phyloP scores from a whole-genome alignment of 2,113 vertebrate genomes.

The Gymnogyps californianus region DNA sequence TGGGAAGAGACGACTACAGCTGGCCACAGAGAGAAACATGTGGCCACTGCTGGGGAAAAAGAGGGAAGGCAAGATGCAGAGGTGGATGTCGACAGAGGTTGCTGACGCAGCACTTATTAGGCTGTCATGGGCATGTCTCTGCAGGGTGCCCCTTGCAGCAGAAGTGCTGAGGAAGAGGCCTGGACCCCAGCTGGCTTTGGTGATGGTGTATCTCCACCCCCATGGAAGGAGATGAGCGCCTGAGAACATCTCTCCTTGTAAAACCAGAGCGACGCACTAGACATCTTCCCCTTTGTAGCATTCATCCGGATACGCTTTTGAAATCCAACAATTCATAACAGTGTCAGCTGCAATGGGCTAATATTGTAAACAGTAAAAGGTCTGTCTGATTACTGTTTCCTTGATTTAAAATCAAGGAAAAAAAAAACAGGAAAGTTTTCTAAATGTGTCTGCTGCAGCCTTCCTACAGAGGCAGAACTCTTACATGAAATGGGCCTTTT shows the following conservation, averaged over 20 bases:
- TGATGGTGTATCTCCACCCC: not conserved
- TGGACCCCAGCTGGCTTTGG: not conserved
- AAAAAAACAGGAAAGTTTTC: not conserved
- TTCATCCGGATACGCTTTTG: not conserved
- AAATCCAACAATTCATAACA: not conserved
- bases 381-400: not conserved
- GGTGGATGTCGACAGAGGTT: fast-evolving
- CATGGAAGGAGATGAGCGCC: not conserved
- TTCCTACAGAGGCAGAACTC: not conserved
- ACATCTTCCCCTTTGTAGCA: not conserved
- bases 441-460: fast-evolving
- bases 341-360: not conserved
- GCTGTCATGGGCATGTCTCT: not conserved
- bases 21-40: not conserved
- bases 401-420: not conserved
- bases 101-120: not conserved
- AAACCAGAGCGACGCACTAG: not conserved
- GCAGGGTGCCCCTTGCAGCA: not conserved
- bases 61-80: not conserved
- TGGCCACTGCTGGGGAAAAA: fast-evolving
- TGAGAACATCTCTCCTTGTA: not conserved
- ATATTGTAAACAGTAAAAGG: not conserved
- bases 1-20: not conserved
- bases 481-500: not conserved
- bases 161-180: not conserved